Evolutionary conservation across 1,140 invertebrate species (phyloP).

Genomic region (Drosophila nebulosa): DNA sequence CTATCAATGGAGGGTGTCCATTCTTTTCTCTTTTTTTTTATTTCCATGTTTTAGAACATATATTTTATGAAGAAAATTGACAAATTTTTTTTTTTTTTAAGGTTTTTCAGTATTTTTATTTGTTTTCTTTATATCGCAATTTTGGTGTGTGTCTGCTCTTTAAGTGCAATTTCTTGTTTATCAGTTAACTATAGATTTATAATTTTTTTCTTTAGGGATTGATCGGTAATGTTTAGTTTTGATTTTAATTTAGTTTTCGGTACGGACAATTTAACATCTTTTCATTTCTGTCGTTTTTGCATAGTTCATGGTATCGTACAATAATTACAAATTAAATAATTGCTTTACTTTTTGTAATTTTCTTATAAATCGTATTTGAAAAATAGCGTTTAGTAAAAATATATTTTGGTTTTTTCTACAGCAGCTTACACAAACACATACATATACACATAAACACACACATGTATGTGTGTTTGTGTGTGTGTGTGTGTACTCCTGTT

Average conservation of each 20-base stretch:
- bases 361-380: conserved; percentile 72
- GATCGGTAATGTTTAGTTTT: conserved; percentile 25
- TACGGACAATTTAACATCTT: conserved; percentile 28
- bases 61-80: background rate
- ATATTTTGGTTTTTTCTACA: conserved; percentile 74
- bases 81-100: conserved; percentile 12
- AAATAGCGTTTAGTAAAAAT: conserved; percentile 79
- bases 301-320: conserved; percentile 63
- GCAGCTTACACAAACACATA: conserved; percentile 48
- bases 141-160: conserved; percentile 47
- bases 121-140: conserved; percentile 56
- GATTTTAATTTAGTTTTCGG: background rate
- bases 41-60: background rate
- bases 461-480: conserved; percentile 37
- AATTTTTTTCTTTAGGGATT: conserved; percentile 6
- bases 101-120: conserved; percentile 69
- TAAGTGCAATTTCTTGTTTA: conserved; percentile 44
- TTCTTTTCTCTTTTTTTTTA: too few relatives aligned
- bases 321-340: conserved; percentile 76
- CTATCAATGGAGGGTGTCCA: too few relatives aligned
- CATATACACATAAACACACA: conserved; percentile 43
- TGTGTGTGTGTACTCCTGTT: conserved; percentile 32
- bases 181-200: conserved; percentile 13
- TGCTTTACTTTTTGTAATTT: conserved; percentile 69
- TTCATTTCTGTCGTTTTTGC: conserved; percentile 22